These are phyloP conservation scores for Gallinago stenura DNA, from an alignment of 2,797 vertebrate species.

Conservation along the genomic window DNA sequence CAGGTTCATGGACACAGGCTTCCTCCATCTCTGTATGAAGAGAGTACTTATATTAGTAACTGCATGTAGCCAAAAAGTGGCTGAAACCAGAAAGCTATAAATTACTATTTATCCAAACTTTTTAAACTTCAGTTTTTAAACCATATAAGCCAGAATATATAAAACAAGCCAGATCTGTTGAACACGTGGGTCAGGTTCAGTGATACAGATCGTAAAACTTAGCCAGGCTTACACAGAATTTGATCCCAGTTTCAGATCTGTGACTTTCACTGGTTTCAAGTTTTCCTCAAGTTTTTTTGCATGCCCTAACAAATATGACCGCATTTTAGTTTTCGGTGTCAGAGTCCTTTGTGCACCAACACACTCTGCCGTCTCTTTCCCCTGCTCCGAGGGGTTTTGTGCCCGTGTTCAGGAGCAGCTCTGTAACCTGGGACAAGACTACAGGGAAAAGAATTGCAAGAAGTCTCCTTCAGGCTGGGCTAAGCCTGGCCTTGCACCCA, in stretches of 20 bases:
- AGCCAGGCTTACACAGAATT: background rate
- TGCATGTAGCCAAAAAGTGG: background rate
- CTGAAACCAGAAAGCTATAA: background rate
- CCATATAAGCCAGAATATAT: background rate
- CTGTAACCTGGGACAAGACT: background rate
- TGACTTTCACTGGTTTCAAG: background rate
- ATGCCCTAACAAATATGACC: background rate
- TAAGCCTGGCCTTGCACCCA: background rate
- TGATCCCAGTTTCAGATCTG: background rate
- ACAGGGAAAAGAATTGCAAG: background rate
- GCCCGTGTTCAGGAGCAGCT: fast-evolving
- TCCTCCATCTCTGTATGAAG: background rate
- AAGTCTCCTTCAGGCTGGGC: background rate
- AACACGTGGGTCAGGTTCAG: background rate
- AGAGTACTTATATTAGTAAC: background rate
- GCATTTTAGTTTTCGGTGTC: background rate
- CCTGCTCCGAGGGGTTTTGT: background rate
- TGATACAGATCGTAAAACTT: background rate
- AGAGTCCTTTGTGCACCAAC: background rate
- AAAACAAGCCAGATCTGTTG: background rate
- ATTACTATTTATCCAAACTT: background rate
- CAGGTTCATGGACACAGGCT: background rate
- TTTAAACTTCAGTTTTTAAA: background rate
- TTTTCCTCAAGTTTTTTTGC: background rate
- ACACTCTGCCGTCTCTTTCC: background rate